These are phyloP conservation scores for Malurus cyaneus DNA, from an alignment of 2,113 vertebrate species.

Conservation along the genomic window DNA sequence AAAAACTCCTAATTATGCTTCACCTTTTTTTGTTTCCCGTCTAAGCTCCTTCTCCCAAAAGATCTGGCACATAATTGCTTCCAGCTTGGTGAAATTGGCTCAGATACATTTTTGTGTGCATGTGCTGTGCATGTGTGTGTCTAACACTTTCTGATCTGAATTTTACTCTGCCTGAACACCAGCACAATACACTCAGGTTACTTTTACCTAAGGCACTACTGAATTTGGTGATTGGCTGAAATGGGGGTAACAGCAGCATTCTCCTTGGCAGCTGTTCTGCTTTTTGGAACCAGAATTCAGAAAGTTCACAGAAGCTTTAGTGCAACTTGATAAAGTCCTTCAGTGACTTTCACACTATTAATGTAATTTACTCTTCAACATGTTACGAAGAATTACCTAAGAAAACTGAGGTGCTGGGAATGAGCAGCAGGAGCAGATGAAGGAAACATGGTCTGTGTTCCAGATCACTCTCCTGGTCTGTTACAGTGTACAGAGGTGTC, in stretches of 20 bases:
- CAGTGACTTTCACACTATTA: neutral
- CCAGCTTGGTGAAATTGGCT: slow-evolving; percentile 29
- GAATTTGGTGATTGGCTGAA: neutral
- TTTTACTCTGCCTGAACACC: neutral
- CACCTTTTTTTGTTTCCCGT: neutral
- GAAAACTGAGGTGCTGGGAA: neutral
- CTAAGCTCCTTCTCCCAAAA: slow-evolving; percentile 28
- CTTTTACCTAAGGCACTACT: neutral
- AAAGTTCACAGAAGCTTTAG: neutral
- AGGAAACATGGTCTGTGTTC: neutral
- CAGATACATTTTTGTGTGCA: neutral
- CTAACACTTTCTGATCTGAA: neutral
- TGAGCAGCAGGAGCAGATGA: rapidly evolving
- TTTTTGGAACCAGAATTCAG: neutral
- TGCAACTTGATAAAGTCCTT: neutral
- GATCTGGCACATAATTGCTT: slow-evolving; percentile 41
- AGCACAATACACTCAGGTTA: neutral
- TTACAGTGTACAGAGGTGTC: neutral
- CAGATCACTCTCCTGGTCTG: neutral
- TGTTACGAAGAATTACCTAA: neutral
- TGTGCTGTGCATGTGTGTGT: neutral
- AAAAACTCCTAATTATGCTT: neutral
- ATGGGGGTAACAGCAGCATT: rapidly evolving
- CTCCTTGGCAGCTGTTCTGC: neutral
- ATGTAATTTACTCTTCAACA: neutral